These are phyloP conservation scores for Morpho helenor DNA, from an alignment of 2,888 invertebrate species.

Conservation along the genomic window DNA sequence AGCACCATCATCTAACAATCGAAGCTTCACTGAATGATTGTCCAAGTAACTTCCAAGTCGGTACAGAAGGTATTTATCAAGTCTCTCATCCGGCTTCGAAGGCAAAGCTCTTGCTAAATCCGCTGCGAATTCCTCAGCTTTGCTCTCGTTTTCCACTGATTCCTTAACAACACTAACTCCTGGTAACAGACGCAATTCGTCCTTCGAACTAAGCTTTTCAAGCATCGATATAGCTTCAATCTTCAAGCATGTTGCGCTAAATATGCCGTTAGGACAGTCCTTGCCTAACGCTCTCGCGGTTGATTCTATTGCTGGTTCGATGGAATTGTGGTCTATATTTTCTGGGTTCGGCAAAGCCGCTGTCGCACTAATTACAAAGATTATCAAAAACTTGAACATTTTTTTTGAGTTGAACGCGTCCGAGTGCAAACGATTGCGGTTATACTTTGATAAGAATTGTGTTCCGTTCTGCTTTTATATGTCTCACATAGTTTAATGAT, in stretches of 20 bases:
- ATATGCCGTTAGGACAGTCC: constrained; percentile 61
- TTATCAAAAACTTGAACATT: constrained; percentile 49
- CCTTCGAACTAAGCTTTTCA: constrained; percentile 61
- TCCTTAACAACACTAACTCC: constrained; percentile 83
- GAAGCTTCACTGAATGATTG: constrained; percentile 85
- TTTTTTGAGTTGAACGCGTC: constrained; percentile 42
- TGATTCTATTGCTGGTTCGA: constrained; percentile 46
- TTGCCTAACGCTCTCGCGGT: constrained; percentile 54
- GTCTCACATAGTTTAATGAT: constrained; percentile 64
- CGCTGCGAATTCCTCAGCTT: constrained; percentile 84
- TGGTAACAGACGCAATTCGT: constrained; percentile 57
- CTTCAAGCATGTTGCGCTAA: constrained; percentile 65
- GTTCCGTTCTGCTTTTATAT: constrained; percentile 68
- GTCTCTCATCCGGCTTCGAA: constrained; percentile 85
- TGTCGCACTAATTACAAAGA: constrained; percentile 41
- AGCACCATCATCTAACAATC: constrained; percentile 82
- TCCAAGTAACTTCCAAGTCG: constrained; percentile 85
- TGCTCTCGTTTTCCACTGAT: constrained; percentile 66
- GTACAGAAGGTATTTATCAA: constrained; percentile 87
- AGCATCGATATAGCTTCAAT: constrained; percentile 66
- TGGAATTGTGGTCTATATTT: constrained; percentile 41
- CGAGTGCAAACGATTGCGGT: constrained; percentile 48
- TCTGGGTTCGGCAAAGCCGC: constrained; percentile 59
- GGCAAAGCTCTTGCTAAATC: constrained; percentile 87
- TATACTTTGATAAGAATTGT: constrained; percentile 66